Conservation (phyloP, 2,888 invertebrate species). For the Eupithecia inturbata region DNA sequence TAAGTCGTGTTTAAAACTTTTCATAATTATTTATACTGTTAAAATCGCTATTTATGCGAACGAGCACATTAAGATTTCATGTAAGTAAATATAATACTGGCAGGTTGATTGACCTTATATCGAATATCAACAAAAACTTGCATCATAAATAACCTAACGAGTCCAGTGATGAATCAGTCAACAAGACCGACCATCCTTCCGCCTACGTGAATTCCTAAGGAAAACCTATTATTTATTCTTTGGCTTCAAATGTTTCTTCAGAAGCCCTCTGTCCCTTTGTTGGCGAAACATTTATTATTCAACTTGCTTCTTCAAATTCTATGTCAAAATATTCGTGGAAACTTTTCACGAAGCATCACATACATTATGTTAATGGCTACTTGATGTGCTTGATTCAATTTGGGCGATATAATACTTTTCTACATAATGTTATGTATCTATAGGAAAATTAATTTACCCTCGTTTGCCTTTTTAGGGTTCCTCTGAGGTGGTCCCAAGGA, state of each 20-base stretch:
- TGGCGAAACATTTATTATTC: conserved; percentile 26
- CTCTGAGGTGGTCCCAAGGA: no score
- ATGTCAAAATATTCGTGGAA: conserved; percentile 8
- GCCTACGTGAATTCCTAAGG: conserved; percentile 63
- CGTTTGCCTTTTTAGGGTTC: no score
- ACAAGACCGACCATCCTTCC: conserved; percentile 74
- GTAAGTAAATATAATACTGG: not conserved
- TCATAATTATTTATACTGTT: no score
- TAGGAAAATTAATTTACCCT: no score
- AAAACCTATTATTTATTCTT: conserved; percentile 35
- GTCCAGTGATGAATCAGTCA: conserved; percentile 72
- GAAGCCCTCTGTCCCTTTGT: conserved; percentile 30
- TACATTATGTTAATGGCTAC: not conserved
- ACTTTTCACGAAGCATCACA: conserved; percentile 5
- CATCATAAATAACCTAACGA: conserved; percentile 81
- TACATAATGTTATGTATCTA: no score
- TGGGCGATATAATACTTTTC: no score
- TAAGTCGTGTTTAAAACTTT: no score
- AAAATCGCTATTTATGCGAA: not conserved
- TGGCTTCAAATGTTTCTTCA: conserved; percentile 31
- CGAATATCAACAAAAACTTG: conserved; percentile 65
- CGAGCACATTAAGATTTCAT: not conserved
- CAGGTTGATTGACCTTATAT: conserved; percentile 46
- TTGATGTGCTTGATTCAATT: no score
- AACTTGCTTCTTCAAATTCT: conserved; percentile 14